Evolutionary conservation across 2,888 invertebrate genomes (phyloP).

Genomic region (Oscheius onirici): DNA sequence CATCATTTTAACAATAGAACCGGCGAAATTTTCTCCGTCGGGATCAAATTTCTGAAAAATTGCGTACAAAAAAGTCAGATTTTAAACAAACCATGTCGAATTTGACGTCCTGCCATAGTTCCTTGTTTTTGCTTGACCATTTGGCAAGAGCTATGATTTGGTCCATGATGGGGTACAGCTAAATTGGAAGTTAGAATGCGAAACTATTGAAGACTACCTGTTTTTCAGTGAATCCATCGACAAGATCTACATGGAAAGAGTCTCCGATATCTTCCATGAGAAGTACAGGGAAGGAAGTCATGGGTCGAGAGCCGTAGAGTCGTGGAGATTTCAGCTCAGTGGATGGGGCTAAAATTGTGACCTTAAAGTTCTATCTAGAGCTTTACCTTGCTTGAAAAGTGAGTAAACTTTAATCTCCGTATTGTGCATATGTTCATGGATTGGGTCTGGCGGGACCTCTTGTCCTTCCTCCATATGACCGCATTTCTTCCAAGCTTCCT

Average conservation of each 20-base stretch:
- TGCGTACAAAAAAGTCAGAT: not conserved
- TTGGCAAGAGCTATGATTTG: constrained; percentile 28
- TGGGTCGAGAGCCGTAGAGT: constrained; percentile 13
- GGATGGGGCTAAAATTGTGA: not conserved
- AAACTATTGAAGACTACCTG: constrained; percentile 27
- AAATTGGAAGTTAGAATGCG: no score
- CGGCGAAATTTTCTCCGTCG: not conserved
- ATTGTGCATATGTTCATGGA: constrained; percentile 29
- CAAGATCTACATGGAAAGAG: constrained; percentile 20
- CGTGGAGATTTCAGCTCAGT: not conserved
- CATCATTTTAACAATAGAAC: constrained; percentile 21
- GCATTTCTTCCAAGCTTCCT: constrained; percentile 18
- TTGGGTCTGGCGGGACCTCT: constrained; percentile 10
- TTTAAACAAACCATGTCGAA: constrained; percentile 3
- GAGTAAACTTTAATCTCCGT: constrained; percentile 23
- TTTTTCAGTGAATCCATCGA: constrained; percentile 32
- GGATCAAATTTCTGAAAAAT: constrained; percentile 21
- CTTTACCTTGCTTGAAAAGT: constrained; percentile 13
- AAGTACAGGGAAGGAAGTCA: constrained; percentile 11
- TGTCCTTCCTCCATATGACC: constrained; percentile 13
- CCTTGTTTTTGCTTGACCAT: constrained; percentile 17
- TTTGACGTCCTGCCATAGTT: constrained; percentile 8
- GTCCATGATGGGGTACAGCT: constrained; percentile 32
- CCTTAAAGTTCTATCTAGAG: not conserved
- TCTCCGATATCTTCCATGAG: constrained; percentile 25